Conservation (phyloP, 2,797 vertebrate genomes). For the Xenops minutus region DNA sequence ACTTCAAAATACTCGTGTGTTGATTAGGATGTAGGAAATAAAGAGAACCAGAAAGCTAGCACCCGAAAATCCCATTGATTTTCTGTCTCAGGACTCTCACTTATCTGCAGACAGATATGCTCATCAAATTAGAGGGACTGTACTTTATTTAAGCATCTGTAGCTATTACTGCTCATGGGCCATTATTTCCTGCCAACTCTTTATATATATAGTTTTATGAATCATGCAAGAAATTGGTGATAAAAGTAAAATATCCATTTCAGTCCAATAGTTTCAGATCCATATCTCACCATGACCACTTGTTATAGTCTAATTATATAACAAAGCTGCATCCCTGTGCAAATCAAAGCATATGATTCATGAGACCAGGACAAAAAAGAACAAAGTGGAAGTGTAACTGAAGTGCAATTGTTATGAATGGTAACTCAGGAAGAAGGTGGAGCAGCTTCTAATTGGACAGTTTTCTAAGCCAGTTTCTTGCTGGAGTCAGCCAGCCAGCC, state of each 20-base stretch:
- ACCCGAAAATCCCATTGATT: background rate
- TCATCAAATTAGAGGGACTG: background rate
- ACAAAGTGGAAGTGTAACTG: background rate
- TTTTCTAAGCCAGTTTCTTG: background rate
- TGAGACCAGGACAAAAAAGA: background rate
- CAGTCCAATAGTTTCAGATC: background rate
- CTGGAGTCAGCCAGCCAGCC: background rate
- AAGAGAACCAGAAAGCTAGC: background rate
- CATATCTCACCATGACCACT: background rate
- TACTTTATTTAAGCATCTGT: background rate
- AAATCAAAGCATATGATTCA: conserved; percentile 16
- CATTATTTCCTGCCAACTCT: background rate
- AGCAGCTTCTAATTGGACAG: background rate
- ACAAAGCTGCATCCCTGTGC: background rate
- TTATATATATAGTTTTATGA: background rate
- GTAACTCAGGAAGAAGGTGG: background rate
- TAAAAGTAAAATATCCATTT: conserved; percentile 18
- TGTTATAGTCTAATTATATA: background rate
- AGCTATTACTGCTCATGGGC: background rate
- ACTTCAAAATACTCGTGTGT: background rate
- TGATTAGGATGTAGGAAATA: background rate
- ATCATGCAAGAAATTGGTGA: conserved; percentile 5
- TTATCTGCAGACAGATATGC: background rate
- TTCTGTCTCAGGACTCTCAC: background rate
- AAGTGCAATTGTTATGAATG: background rate